Evolutionary conservation across 2,797 vertebrate species (phyloP).

Genomic region (Sphenopsis melanotis): DNA sequence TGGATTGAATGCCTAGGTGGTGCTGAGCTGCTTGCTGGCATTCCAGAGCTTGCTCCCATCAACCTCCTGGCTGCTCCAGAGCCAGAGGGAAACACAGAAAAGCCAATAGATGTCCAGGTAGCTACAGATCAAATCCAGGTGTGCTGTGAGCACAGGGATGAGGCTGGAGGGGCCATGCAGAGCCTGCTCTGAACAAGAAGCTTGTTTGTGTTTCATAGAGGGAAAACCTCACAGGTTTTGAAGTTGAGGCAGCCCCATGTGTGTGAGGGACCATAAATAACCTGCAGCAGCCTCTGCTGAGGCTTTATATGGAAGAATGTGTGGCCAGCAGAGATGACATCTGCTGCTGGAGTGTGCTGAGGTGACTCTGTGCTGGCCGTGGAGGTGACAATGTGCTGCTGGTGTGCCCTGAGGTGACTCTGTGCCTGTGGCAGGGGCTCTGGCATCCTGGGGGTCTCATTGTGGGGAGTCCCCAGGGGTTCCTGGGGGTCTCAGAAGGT

Average conservation of each 20-base stretch:
- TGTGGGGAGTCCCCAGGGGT: accelerated
- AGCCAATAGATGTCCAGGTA: neutral
- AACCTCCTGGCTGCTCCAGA: neutral
- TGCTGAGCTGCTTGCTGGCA: neutral
- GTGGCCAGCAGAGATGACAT: neutral
- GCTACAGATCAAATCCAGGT: neutral
- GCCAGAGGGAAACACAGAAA: accelerated
- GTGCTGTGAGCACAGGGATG: neutral
- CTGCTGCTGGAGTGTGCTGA: neutral
- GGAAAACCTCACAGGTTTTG: neutral
- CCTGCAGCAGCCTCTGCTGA: neutral
- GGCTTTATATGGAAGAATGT: constrained; percentile 36
- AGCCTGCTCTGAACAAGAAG: neutral
- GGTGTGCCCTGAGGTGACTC: neutral
- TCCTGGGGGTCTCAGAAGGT: neutral
- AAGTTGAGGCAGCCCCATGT: neutral
- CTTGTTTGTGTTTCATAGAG: neutral
- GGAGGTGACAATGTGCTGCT: too few relatives aligned
- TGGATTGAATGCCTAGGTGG: accelerated
- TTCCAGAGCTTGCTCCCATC: neutral
- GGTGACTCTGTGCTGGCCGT: neutral
- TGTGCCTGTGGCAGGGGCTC: neutral
- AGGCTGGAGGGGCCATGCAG: neutral
- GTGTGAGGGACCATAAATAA: constrained; percentile 18
- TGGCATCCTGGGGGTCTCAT: neutral